phyloP scores from a whole-genome alignment of 1,140 invertebrate genomes.

The Anoplolepis gracilipes region DNA sequence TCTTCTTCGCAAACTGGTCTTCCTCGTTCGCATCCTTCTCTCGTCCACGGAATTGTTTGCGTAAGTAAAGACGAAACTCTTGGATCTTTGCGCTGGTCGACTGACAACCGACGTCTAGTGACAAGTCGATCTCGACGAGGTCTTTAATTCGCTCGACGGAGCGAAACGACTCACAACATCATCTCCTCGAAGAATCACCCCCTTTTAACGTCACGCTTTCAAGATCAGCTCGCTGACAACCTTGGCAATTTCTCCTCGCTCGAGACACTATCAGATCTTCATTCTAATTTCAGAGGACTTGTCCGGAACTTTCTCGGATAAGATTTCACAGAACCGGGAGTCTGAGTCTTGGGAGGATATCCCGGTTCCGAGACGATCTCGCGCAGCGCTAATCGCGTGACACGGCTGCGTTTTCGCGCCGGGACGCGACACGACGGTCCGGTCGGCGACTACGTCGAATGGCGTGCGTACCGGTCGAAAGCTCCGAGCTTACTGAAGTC shows the following conservation, averaged over 20 bases:
- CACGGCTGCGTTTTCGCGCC: conserved; percentile 16
- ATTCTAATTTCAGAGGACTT: not conserved
- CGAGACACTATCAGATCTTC: not conserved
- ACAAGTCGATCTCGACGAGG: not conserved
- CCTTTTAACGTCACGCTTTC: not conserved
- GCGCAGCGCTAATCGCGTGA: conserved; percentile 26
- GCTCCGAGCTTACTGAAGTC: conserved; percentile 80
- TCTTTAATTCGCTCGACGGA: not conserved
- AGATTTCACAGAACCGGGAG: too few species aligned
- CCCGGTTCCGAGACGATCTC: not conserved
- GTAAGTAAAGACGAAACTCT: not conserved
- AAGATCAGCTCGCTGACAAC: not conserved
- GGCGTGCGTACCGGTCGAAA: conserved; percentile 69
- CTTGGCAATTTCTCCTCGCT: not conserved
- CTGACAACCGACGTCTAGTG: not conserved
- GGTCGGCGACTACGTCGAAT: not conserved
- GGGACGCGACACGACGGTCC: conserved; percentile 30
- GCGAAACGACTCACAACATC: not conserved
- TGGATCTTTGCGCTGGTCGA: not conserved
- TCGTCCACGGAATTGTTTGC: not conserved
- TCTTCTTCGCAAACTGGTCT: not conserved
- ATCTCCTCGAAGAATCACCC: not conserved
- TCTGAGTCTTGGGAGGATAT: not conserved
- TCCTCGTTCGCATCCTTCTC: conserved; percentile 1
- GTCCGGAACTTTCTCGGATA: too few species aligned